Base-by-base conservation (phyloP, 2,888 invertebrate species). In the Spicauda simplicius region DNA sequence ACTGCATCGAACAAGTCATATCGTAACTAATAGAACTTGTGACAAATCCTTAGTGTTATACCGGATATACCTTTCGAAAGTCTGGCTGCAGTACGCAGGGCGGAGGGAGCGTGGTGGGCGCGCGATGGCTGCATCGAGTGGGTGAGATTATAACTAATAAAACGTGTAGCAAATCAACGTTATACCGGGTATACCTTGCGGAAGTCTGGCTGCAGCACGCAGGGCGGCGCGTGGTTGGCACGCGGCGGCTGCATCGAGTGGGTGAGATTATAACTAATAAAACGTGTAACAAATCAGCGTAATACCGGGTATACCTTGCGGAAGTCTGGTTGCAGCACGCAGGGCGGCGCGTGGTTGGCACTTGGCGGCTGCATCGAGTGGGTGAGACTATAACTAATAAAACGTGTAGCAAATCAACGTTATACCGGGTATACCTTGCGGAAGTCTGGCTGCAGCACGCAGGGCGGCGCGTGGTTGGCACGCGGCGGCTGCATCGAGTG, bases 291-390 rank as follows among this genome's bases (percentile, higher is more conserved):
- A 54, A 41, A 63, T 30, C 45, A 56, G 48, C 48, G 64, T 64
- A 58, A 58, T 58, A 64, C 64, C 64, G 64, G 64, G 41, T 64
- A 64, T 82, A 90, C 91, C 96, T 98, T 98, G 84, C 98, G 95
- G 94, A 98, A 98, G 94, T 98, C 98, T 79, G 98, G 97, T 93
- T 98, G 98, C 91, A 98, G 90, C 93, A 94, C 95, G 93, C 94
- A 96, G 87, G 90, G 95, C 78, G 96, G 96, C 85, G 97, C 97
- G 85, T 97, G 96, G 83, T 97, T 95, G 87, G 96, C 95, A 89
- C 95, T 93, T 90, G 94, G 86, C 87, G 94, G 84, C 91, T 94
- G 89, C 83, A 88, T 87, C 93, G 94, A 95, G 80, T 94, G 96
- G 86, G 96, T 25, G 5, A 25, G 25, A 25, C 5, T 25, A 25